These are phyloP conservation scores for Melanostigma gelatinosum DNA, from an alignment of 2,113 vertebrate genomes.

Conservation along the genomic window DNA sequence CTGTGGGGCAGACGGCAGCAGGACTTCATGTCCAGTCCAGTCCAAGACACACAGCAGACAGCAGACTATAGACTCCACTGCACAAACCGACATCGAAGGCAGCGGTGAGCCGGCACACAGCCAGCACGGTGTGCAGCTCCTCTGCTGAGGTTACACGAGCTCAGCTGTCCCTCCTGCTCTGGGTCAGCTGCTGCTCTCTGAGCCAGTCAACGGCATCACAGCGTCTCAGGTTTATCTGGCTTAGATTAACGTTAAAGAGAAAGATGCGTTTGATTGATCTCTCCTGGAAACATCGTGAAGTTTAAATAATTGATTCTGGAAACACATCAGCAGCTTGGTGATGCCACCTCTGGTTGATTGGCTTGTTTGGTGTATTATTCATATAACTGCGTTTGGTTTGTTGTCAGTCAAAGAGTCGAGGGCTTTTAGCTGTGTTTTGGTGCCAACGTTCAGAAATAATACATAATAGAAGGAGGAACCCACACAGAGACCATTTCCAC, in stretches of 20 bases:
- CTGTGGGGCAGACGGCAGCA: background rate
- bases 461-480: background rate
- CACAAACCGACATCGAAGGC: conserved; percentile 39
- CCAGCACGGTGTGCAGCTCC: conserved; percentile 37
- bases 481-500: conserved; percentile 22
- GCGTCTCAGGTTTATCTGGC: conserved; percentile 26
- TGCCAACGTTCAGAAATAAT: conserved; percentile 10
- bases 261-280: background rate
- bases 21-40: background rate
- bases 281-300: background rate
- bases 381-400: background rate
- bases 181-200: conserved; percentile 17
- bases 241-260: conserved; percentile 14
- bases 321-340: background rate
- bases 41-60: conserved; percentile 24
- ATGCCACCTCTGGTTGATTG: background rate
- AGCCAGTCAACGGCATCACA: background rate
- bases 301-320: background rate
- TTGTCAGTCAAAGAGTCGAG: background rate
- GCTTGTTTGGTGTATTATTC: background rate
- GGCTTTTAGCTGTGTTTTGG: conserved; percentile 15
- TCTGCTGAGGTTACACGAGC: conserved; percentile 44
- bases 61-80: conserved; percentile 58
- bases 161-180: conserved; percentile 12
- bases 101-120: conserved; percentile 2